Base-by-base conservation (phyloP, 2,797 vertebrate genomes). In the Aeoliscus strigatus region DNA sequence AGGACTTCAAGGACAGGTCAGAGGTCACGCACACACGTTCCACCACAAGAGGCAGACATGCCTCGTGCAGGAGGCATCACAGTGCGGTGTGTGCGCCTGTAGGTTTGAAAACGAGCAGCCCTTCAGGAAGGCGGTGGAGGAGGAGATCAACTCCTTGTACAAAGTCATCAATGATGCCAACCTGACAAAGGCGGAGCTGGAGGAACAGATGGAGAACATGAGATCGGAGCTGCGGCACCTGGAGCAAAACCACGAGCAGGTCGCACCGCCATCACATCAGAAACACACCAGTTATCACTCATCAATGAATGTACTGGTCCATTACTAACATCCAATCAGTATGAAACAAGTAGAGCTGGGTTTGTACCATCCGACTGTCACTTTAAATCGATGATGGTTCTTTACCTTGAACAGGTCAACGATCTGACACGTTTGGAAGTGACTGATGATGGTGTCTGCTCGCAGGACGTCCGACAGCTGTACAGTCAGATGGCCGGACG, bases 1-100 rank as follows among this genome's bases (percentile, higher is more conserved):
- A 96, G 51, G 92, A 96, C 73, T 91, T 94, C 54, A 96, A 93
- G 70, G 90, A 94, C 49, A 94, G 94, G 94, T 96, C 81, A 85
- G 16, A 52, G 39, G 47, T 55, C 32, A 41, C 5, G 36, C 10
- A 17, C 33, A 37, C 30, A 30, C 23, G 5, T 17, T 9, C 2
- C 7, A 5, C 2, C 8, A 5, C 10, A 3, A 3, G 8, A 10
- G 15, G 26, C 10, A 7, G 24, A 15, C 16, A 39, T 4, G 12
- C 24, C 2, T 25, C n/a, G 24, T 25, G 10, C 1, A 7, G 5
- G 10, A 2, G 35, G 35, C 1, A 2, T 0, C 8, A 14, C 14
- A 6, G 11, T 41, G n/a, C 8, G 4, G 8, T n/a, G 12, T 31
- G 12, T 14, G 2, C 1, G 44, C 67, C 46, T 66, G 36, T 75